Conservation (phyloP, 2,113 vertebrate genomes). For the Alligator sinensis region DNA sequence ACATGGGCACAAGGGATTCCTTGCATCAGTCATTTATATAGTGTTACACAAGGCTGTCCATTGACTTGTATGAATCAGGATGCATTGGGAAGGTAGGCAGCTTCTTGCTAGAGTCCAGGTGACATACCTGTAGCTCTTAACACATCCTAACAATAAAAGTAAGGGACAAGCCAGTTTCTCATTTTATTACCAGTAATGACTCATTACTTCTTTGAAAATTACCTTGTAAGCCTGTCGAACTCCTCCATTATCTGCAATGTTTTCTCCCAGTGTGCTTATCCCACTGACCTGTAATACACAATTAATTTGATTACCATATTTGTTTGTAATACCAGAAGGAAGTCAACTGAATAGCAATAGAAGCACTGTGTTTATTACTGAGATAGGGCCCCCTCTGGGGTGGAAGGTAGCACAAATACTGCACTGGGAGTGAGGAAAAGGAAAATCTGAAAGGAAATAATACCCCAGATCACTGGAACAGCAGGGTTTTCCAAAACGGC, state of each 20-base stretch:
- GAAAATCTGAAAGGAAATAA: neutral
- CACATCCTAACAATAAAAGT: neutral
- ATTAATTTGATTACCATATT: neutral
- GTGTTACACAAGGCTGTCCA: no score
- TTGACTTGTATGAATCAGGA: neutral
- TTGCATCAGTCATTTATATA: neutral
- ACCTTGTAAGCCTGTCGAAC: conserved; percentile 97
- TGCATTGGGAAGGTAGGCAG: neutral
- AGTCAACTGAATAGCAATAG: neutral
- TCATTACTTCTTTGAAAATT: neutral
- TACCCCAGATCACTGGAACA: neutral
- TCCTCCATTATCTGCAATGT: conserved; percentile 97
- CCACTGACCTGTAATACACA: conserved; percentile 88
- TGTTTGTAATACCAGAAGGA: neutral
- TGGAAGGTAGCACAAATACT: neutral
- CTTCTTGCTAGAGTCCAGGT: neutral
- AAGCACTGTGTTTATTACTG: neutral
- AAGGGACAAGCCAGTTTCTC: neutral
- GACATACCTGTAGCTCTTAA: neutral
- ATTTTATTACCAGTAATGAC: neutral
- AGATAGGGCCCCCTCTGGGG: neutral
- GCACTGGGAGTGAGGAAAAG: neutral
- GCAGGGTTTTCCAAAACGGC: neutral
- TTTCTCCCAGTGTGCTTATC: conserved; percentile 95
- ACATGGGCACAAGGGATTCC: accelerated